Conservation (phyloP, 1,140 invertebrate species). For the Trissolcus basalis region DNA sequence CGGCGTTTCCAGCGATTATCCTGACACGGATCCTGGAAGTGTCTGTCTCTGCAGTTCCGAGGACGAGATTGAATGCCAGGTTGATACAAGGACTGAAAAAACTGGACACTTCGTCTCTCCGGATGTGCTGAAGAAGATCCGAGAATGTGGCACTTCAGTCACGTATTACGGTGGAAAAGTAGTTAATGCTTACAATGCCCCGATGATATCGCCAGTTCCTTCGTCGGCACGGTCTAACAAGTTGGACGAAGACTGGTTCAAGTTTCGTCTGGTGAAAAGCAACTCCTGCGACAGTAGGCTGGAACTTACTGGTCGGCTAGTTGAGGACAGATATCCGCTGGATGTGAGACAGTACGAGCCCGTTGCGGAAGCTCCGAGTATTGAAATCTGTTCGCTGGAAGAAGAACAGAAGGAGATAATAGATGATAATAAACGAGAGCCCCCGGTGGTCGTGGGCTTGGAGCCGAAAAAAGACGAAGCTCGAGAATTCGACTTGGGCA, state of each 20-base stretch:
- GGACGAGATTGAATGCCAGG: constrained; percentile 65
- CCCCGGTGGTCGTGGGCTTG: constrained; percentile 69
- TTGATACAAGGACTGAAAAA: constrained; percentile 53
- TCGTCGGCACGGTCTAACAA: constrained; percentile 80
- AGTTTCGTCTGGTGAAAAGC: constrained; percentile 87
- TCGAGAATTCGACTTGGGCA: constrained; percentile 69
- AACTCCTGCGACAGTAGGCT: constrained; percentile 89
- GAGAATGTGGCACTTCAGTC: constrained; percentile 88
- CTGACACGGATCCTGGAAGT: constrained; percentile 74
- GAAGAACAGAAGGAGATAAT: constrained; percentile 50
- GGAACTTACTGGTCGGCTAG: constrained; percentile 82
- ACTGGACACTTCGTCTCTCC: constrained; percentile 82
- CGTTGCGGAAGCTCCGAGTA: constrained; percentile 69
- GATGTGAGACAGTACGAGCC: constrained; percentile 65
- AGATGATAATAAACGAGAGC: constrained; percentile 65
- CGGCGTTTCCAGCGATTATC: constrained; percentile 77
- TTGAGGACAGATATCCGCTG: constrained; percentile 58
- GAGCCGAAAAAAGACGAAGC: constrained; percentile 73
- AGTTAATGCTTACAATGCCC: constrained; percentile 81
- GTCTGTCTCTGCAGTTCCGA: constrained; percentile 70
- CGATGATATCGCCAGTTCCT: constrained; percentile 79
- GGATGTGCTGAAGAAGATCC: constrained; percentile 89
- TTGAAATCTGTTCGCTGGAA: constrained; percentile 67
- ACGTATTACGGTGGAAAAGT: constrained; percentile 91
- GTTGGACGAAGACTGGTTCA: constrained; percentile 78